Percentiles rank a stretch among this genome's conserved stretches.
Evolutionary conservation across 2,888 invertebrate species (phyloP).

Genomic region (Apomyelois bistriatella): DNA sequence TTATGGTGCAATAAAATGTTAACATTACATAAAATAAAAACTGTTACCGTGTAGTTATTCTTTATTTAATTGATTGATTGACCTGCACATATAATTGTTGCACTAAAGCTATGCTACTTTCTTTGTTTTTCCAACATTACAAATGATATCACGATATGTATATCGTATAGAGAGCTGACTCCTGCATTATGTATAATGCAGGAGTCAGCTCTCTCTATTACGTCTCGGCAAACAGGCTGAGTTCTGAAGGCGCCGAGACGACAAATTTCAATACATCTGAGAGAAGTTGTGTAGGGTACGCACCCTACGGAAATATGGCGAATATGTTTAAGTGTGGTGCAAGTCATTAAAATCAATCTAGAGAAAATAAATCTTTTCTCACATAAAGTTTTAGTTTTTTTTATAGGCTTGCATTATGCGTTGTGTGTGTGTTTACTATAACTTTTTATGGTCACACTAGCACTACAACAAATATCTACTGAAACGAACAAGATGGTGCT

Average conservation of each 20-base stretch:
- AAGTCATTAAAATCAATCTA: slow-evolving; percentile 21
- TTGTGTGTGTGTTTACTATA: too few relatives aligned
- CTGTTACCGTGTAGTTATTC: too few relatives aligned
- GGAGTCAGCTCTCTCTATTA: slow-evolving; percentile 43
- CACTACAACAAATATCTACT: too few relatives aligned
- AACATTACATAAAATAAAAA: too few relatives aligned
- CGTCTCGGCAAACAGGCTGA: slow-evolving; percentile 32
- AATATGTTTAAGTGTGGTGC: slow-evolving; percentile 33
- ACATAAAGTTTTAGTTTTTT: background rate
- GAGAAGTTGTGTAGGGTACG: slow-evolving; percentile 40
- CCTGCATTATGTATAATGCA: slow-evolving; percentile 12
- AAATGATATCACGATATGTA: slow-evolving; percentile 1
- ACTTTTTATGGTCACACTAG: too few relatives aligned
- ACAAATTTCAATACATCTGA: slow-evolving; percentile 71
- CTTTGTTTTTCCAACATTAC: background rate
- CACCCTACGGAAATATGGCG: slow-evolving; percentile 52
- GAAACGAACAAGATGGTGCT: too few relatives aligned
- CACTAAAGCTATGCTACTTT: background rate
- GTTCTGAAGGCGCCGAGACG: slow-evolving; percentile 40
- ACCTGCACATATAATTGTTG: too few relatives aligned
- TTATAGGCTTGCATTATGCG: too few relatives aligned
- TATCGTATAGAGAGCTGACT: slow-evolving; percentile 48
- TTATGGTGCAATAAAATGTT: too few relatives aligned
- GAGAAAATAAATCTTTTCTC: background rate
- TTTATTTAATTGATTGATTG: too few relatives aligned